A percentile compares a stretch with the other conserved stretches of the same genome.
phyloP scores from a whole-genome alignment of 1,140 invertebrate species.

The Aradophagus sp. region DNA sequence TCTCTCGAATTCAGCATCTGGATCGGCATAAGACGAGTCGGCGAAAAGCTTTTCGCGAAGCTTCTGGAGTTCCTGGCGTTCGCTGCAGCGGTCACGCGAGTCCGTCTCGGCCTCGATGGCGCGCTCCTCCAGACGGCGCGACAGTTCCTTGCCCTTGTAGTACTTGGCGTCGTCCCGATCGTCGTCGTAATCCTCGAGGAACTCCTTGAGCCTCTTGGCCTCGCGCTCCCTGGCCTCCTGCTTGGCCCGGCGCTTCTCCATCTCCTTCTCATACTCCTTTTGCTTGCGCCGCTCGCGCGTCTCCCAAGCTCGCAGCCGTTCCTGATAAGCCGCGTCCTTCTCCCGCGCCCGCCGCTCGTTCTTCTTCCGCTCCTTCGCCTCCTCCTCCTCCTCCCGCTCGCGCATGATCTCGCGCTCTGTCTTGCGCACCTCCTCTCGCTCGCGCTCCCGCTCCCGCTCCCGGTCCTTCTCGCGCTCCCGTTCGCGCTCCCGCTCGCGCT shows the following conservation, averaged over 20 bases:
- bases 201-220: constrained; percentile 95
- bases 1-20: constrained; percentile 87
- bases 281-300: constrained; percentile 91
- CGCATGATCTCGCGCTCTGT: constrained; percentile 79
- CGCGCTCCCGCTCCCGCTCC: constrained; percentile 68
- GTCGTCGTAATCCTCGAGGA: constrained; percentile 99
- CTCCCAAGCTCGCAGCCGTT: constrained; percentile 91
- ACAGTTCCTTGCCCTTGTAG: constrained; percentile 95
- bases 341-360: constrained; percentile 92
- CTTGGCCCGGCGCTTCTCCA: constrained; percentile 87
- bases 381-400: constrained; percentile 93
- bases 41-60: constrained; percentile 88
- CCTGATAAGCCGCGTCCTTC: constrained; percentile 95
- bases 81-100: constrained; percentile 89
- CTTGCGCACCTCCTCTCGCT: constrained; percentile 75
- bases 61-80: constrained; percentile 94
- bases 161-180: constrained; percentile 97
- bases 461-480: constrained; percentile 63
- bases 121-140: constrained; percentile 89
- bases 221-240: constrained; percentile 91
- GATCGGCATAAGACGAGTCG: constrained; percentile 84
- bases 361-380: constrained; percentile 91
- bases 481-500: constrained; percentile 72
- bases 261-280: constrained; percentile 94
- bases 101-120: constrained; percentile 95